These are phyloP conservation scores for Salvelinus fontinalis DNA, from an alignment of 2,113 vertebrate genomes.

Conservation along the genomic window DNA sequence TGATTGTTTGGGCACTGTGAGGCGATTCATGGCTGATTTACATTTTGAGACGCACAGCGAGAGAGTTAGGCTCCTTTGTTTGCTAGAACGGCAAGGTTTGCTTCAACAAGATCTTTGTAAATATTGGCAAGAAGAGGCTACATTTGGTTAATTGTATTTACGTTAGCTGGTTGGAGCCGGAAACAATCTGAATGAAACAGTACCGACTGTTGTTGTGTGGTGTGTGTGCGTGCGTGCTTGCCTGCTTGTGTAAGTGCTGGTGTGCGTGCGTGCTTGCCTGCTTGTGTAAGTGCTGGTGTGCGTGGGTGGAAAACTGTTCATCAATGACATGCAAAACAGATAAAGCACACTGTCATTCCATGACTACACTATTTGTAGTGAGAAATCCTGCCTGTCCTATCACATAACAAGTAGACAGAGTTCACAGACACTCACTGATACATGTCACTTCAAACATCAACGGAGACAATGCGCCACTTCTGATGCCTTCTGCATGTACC, in stretches of 20 bases:
- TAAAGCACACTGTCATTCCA: too few relatives aligned
- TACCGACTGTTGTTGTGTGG: neutral
- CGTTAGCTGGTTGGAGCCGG: slow-evolving; percentile 14
- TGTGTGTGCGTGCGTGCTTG: neutral
- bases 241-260: neutral
- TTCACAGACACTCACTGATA: too few relatives aligned
- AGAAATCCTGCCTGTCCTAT: neutral
- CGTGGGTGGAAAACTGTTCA: neutral
- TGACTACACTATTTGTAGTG: neutral
- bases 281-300: neutral
- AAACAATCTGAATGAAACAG: neutral
- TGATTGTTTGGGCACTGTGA: neutral
- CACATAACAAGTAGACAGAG: neutral
- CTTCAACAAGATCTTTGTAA: slow-evolving; percentile 21
- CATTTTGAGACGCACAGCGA: slow-evolving; percentile 3
- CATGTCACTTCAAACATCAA: too few relatives aligned
- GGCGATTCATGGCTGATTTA: neutral
- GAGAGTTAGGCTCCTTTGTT: slow-evolving; percentile 17
- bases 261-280: neutral
- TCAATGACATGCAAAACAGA: neutral
- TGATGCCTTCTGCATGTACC: neutral
- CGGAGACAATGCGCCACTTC: neutral
- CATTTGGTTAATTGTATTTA: slow-evolving; percentile 24
- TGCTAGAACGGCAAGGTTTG: slow-evolving; percentile 12
- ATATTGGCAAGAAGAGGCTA: slow-evolving; percentile 25